These are phyloP conservation scores for Patiria miniata DNA, from an alignment of 35 echinoderm and acorn worm species.

Conservation along the genomic window DNA sequence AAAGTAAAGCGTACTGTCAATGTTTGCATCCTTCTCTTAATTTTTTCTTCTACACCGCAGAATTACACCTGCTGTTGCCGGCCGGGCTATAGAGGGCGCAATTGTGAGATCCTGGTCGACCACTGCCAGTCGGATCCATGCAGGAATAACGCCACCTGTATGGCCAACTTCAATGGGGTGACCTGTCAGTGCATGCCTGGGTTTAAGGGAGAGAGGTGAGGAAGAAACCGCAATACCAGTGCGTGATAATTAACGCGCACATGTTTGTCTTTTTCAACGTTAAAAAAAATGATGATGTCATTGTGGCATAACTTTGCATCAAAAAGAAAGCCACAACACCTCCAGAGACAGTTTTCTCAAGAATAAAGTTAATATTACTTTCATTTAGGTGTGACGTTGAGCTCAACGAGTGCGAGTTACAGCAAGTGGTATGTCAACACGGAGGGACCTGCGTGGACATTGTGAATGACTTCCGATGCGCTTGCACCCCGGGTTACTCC, in stretches of 20 bases:
- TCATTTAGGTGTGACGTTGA: slow-evolving; percentile 47
- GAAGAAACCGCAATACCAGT: too few species aligned
- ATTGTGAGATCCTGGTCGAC: slow-evolving; percentile 48
- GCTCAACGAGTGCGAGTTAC: slow-evolving; percentile 49
- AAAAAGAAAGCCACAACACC: too few species aligned
- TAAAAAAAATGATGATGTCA: too few species aligned
- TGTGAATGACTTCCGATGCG: slow-evolving; percentile 24
- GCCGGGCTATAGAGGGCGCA: slow-evolving; percentile 57
- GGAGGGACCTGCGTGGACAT: slow-evolving; percentile 63
- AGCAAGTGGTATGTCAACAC: slow-evolving; percentile 38
- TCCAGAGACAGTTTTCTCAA: too few species aligned
- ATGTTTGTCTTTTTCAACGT: too few species aligned
- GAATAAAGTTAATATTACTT: too few species aligned
- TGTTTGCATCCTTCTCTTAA: too few species aligned
- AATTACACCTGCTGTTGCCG: slow-evolving; percentile 69
- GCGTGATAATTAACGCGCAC: too few species aligned
- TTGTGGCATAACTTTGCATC: too few species aligned
- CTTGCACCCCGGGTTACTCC: slow-evolving; percentile 33
- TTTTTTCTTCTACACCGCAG: slow-evolving; percentile 39
- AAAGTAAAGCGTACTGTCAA: too few species aligned
- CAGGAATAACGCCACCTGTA: slow-evolving; percentile 49
- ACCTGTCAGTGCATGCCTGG: slow-evolving; percentile 43
- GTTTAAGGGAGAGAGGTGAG: slow-evolving; percentile 26
- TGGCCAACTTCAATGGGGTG: not conserved
- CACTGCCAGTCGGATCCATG: slow-evolving; percentile 59